Conservation (phyloP, 2,888 invertebrate genomes). For the Cantharis flavilabris region DNA sequence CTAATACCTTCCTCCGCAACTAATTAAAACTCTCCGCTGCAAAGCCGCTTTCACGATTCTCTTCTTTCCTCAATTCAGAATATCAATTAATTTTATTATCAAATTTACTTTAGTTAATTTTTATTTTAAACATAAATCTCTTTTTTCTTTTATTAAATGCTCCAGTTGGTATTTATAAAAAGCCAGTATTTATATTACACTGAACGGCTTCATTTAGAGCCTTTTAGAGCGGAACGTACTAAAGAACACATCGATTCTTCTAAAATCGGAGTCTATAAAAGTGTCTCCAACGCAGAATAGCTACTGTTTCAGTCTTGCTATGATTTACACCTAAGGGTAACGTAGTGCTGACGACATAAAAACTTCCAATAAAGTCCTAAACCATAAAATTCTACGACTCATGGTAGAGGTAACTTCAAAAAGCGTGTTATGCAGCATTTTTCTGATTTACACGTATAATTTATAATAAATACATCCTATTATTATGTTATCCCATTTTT, state of each 20-base stretch:
- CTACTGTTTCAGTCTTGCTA: slow-evolving; percentile 30
- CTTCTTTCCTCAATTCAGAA: background rate
- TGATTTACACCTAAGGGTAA: slow-evolving; percentile 38
- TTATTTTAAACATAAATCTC: background rate
- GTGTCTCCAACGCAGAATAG: slow-evolving; percentile 35
- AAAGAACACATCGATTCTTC: slow-evolving; percentile 31
- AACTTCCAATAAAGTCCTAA: slow-evolving; percentile 37
- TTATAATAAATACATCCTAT: background rate
- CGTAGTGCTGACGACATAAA: slow-evolving; percentile 40
- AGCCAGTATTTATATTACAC: background rate
- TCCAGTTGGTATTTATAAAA: background rate
- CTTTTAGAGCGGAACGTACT: slow-evolving; percentile 18
- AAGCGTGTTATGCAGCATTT: slow-evolving; percentile 18
- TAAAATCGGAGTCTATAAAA: slow-evolving; percentile 35
- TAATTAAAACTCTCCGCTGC: background rate
- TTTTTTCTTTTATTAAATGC: background rate
- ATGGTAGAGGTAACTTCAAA: slow-evolving; percentile 17
- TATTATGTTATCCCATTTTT: background rate
- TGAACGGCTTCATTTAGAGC: slow-evolving; percentile 12
- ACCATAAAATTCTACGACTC: slow-evolving; percentile 27
- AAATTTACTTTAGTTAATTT: background rate
- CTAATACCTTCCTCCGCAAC: background rate
- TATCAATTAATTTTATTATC: background rate
- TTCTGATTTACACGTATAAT: background rate
- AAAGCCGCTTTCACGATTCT: background rate